phyloP scores from a whole-genome alignment of 2,113 vertebrate genomes.

The Aldabrachelys gigantea region DNA sequence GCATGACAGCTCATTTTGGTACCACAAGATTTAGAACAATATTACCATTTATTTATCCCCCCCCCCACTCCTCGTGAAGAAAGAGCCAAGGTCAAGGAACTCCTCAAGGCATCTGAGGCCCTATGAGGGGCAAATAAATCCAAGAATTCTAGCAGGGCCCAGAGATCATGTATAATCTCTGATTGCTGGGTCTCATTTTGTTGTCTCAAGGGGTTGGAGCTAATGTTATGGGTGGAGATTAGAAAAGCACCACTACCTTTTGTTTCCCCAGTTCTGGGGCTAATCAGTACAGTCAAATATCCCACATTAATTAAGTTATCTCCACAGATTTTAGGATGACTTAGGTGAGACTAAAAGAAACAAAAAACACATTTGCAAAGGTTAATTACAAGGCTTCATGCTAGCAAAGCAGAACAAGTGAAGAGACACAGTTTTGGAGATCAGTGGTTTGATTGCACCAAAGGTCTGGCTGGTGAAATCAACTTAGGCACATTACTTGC shows the following conservation, averaged over 20 bases:
- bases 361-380: background rate
- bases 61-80: background rate
- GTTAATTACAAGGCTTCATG: accelerated
- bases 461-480: accelerated
- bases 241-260: accelerated
- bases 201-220: background rate
- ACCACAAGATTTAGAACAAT: background rate
- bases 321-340: background rate
- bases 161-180: background rate
- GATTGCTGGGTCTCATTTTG: background rate
- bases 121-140: background rate
- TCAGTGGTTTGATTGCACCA: background rate
- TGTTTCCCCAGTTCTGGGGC: background rate
- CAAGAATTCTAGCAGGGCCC: background rate
- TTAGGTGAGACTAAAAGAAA: background rate
- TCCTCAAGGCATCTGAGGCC: background rate
- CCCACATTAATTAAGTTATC: background rate
- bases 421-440: background rate
- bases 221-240: background rate
- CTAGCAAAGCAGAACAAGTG: background rate
- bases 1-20: background rate
- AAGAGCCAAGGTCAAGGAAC: background rate
- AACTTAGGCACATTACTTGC: background rate
- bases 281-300: background rate
- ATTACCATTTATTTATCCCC: background rate